Evolutionary conservation across 2,888 invertebrate species (phyloP).

Genomic region (Empis stercorea): DNA sequence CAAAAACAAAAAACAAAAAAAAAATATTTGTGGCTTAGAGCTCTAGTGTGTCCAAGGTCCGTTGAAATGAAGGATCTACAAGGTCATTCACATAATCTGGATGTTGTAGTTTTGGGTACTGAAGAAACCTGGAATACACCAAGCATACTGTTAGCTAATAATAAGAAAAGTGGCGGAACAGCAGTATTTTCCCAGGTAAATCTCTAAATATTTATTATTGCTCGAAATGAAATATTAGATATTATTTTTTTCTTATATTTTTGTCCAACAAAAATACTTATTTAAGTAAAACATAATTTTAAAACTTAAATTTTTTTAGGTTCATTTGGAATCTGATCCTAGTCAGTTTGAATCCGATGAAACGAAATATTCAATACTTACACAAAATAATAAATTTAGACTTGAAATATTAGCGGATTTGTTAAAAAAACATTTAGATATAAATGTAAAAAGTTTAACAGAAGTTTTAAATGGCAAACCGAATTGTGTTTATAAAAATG

Average conservation of each 20-base stretch:
- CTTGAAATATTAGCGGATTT: constrained; percentile 67
- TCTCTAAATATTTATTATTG: not conserved
- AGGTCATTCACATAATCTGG: constrained; percentile 49
- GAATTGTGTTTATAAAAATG: constrained; percentile 43
- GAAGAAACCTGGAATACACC: constrained; percentile 84
- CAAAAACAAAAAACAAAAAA: constrained; percentile 15
- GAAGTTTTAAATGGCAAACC: constrained; percentile 22
- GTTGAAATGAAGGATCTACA: constrained; percentile 39
- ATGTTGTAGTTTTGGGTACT: constrained; percentile 64
- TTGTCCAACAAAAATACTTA: no score
- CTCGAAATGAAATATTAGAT: no score
- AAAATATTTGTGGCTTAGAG: constrained; percentile 28
- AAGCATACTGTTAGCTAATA: constrained; percentile 58
- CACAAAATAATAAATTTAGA: constrained; percentile 54
- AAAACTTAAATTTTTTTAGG: constrained; percentile 37
- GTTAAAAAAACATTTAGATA: constrained; percentile 50
- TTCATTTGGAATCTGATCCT: constrained; percentile 71
- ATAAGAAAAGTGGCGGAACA: constrained; percentile 50
- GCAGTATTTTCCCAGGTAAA: constrained; percentile 68
- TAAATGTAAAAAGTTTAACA: constrained; percentile 18
- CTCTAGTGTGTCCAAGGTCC: constrained; percentile 38
- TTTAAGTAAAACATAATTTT: no score
- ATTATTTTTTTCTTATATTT: no score
- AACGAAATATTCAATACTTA: constrained; percentile 42
- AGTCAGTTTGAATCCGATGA: constrained; percentile 50